A percentile compares a stretch with the other conserved stretches of the same genome.
phyloP scores from a whole-genome alignment of 2,113 vertebrate species.

The Tragelaphus scriptus region DNA sequence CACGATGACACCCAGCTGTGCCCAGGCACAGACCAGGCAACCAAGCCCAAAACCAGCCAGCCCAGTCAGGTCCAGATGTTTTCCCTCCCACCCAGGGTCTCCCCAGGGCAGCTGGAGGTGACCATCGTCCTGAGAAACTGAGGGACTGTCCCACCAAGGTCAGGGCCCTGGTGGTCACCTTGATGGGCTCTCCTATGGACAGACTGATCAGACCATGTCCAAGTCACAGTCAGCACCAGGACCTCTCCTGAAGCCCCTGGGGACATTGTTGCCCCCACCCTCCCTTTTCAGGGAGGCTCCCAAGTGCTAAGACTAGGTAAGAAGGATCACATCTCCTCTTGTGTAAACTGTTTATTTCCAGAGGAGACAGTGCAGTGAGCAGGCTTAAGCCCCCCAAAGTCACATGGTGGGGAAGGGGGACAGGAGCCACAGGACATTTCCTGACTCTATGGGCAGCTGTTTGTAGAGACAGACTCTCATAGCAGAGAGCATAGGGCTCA shows the following conservation, averaged over 20 bases:
- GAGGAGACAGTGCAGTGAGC: neutral
- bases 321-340: neutral
- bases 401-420: accelerated
- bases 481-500: neutral
- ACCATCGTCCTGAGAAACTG: neutral
- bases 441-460: neutral
- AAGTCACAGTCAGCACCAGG: neutral
- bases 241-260: neutral
- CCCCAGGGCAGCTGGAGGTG: neutral
- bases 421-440: neutral
- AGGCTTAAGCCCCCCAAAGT: neutral
- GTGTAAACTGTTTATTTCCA: accelerated
- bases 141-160: neutral
- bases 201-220: neutral
- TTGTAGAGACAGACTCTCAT: neutral
- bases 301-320: neutral
- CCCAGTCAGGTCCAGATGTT: accelerated
- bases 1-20: neutral
- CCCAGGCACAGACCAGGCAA: neutral
- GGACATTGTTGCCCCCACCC: neutral
- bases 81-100: neutral
- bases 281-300: neutral
- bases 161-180: accelerated
- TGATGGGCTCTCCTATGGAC: neutral
- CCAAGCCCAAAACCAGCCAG: neutral